Evolutionary conservation across 1,140 invertebrate genomes (phyloP).

Genomic region (Zaprionus camerounensis): DNA sequence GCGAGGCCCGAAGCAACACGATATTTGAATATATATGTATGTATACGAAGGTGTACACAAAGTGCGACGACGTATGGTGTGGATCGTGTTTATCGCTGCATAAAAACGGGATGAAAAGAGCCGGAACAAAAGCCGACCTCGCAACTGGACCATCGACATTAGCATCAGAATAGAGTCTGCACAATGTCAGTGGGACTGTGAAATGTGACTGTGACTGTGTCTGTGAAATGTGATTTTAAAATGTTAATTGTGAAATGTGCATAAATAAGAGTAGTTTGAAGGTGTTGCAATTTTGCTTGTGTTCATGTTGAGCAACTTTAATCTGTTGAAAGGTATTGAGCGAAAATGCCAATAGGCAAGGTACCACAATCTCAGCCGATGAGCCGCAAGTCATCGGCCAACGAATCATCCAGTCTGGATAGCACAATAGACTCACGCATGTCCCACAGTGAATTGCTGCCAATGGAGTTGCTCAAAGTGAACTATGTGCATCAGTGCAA

Average conservation of each 20-base stretch:
- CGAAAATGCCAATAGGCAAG: conserved; percentile 68
- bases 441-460: conserved; percentile 65
- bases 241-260: conserved; percentile 40
- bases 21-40: conserved; percentile 33
- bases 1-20: neutral
- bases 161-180: conserved; percentile 46
- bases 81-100: conserved; percentile 21
- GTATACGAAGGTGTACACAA: conserved; percentile 18
- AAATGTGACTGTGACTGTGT: conserved; percentile 14
- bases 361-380: conserved; percentile 35
- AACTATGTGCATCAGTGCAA: conserved; percentile 81
- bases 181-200: conserved; percentile 6
- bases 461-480: conserved; percentile 79
- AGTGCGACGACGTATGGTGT: conserved; percentile 17
- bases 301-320: neutral
- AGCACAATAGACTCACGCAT: conserved; percentile 65
- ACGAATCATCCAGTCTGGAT: conserved; percentile 56
- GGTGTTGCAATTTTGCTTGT: conserved; percentile 40
- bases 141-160: conserved; percentile 50
- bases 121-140: conserved; percentile 31
- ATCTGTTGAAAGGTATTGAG: conserved; percentile 33
- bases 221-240: conserved; percentile 1
- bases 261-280: conserved; percentile 15
- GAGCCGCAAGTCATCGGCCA: conserved; percentile 24
- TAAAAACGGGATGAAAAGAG: conserved; percentile 35